Conservation (phyloP, 2,113 vertebrate species). For the Hippocampus barbouri region DNA sequence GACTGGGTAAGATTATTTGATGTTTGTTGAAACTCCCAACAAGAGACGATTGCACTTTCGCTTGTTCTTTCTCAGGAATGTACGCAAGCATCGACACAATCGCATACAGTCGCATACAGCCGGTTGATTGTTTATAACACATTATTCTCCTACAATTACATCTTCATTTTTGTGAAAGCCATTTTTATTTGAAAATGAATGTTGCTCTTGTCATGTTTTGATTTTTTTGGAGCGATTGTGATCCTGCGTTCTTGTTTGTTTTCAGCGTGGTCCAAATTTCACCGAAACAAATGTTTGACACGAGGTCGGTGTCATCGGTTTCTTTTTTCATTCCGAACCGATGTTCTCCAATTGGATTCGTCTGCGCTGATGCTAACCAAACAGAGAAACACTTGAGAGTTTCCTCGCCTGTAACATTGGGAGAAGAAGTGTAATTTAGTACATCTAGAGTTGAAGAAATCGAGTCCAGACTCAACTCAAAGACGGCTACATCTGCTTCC, state of each 20-base stretch:
- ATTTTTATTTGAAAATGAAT: not conserved
- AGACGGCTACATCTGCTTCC: conserved; percentile 56
- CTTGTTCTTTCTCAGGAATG: not conserved
- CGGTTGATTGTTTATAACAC: too few species aligned
- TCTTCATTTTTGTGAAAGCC: not conserved
- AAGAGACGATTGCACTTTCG: not conserved
- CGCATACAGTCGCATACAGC: too few species aligned
- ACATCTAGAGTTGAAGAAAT: conserved; percentile 52
- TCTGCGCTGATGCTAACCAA: conserved; percentile 43
- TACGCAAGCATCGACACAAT: too few species aligned
- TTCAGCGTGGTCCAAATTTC: conserved; percentile 4
- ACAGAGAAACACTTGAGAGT: conserved; percentile 46
- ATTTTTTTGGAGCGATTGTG: too few species aligned
- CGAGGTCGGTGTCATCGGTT: conserved; percentile 30
- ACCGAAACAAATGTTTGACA: conserved; percentile 1
- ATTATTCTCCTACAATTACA: not conserved
- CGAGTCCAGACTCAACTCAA: conserved; percentile 46
- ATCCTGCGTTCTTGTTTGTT: not conserved
- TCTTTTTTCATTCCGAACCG: conserved; percentile 42
- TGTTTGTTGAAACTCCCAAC: not conserved
- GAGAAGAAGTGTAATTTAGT: conserved; percentile 32
- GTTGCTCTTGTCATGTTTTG: too few species aligned
- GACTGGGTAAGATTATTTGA: too few species aligned
- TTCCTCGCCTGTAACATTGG: conserved; percentile 56
- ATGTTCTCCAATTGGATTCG: conserved; percentile 42